phyloP scores from a whole-genome alignment of 2,888 invertebrate species.

The Oeneis ivallda region DNA sequence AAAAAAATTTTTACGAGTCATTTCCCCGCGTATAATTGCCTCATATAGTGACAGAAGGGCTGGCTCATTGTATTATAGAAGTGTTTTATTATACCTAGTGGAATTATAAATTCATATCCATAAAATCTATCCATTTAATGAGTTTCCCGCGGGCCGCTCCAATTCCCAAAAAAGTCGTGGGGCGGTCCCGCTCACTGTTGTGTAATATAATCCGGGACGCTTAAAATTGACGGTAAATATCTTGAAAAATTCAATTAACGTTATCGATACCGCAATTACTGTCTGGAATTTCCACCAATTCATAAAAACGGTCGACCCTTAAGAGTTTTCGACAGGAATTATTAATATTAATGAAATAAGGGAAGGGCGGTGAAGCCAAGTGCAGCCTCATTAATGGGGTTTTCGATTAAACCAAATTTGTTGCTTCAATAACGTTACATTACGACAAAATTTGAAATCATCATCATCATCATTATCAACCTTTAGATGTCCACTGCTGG shows the following conservation, averaged over 20 bases:
- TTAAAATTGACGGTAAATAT: constrained; percentile 13
- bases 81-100: too few relatives aligned
- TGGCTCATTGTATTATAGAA: too few relatives aligned
- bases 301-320: constrained; percentile 18
- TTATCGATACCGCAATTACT: constrained; percentile 18
- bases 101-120: too few relatives aligned
- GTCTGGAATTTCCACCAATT: constrained; percentile 3
- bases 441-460: too few relatives aligned
- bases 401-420: constrained; percentile 5
- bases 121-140: too few relatives aligned
- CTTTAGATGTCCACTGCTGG: too few relatives aligned
- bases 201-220: not conserved
- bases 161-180: too few relatives aligned
- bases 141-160: too few relatives aligned
- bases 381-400: constrained; percentile 7
- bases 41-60: too few relatives aligned
- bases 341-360: constrained; percentile 20
- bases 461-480: too few relatives aligned
- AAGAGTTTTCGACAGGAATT: constrained; percentile 11
- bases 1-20: too few relatives aligned
- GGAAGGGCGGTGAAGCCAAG: not conserved
- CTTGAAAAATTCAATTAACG: constrained; percentile 20
- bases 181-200: not conserved
- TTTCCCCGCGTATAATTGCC: too few relatives aligned
- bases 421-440: not conserved